A percentile compares a stretch with the other conserved stretches of the same genome.
Conservation (phyloP, 2,113 vertebrate species). For the Seriola rivoliana region DNA sequence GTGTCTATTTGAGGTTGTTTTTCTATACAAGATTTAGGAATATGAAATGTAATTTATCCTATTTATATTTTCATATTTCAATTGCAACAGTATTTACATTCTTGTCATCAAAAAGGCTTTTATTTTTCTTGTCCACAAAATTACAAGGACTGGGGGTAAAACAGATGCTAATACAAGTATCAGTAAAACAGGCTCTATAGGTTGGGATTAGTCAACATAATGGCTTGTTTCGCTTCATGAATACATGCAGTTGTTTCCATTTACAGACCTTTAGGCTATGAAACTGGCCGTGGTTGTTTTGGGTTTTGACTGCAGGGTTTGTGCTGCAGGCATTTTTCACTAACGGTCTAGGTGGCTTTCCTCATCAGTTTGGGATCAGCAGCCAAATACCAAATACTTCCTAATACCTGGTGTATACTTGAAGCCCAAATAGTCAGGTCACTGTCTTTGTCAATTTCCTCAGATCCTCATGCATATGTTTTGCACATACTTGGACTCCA, state of each 20-base stretch:
- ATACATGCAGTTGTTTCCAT: neutral
- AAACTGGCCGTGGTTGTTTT: neutral
- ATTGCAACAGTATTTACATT: neutral
- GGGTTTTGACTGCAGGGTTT: neutral
- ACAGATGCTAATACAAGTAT: neutral
- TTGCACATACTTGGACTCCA: slow-evolving; percentile 96
- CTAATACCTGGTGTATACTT: neutral
- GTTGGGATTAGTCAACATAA: neutral
- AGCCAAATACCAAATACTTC: neutral
- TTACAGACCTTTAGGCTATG: neutral
- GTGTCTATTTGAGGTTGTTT: too few relatives aligned
- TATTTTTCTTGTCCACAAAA: neutral
- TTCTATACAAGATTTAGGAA: too few relatives aligned
- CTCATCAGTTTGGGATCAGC: neutral
- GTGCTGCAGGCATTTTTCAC: neutral
- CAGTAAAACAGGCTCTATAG: neutral
- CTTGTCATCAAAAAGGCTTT: neutral
- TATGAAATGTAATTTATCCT: too few relatives aligned
- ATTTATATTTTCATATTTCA: neutral
- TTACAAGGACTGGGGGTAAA: neutral
- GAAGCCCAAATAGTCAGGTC: neutral
- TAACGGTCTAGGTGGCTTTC: neutral
- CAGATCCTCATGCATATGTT: slow-evolving; percentile 96
- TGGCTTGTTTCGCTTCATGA: neutral
- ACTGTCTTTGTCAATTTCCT: neutral